Evolutionary conservation across 2,113 vertebrate species (phyloP), one percentile per base, ranked within the genome.

Genomic region (Felis chaus): DNA sequence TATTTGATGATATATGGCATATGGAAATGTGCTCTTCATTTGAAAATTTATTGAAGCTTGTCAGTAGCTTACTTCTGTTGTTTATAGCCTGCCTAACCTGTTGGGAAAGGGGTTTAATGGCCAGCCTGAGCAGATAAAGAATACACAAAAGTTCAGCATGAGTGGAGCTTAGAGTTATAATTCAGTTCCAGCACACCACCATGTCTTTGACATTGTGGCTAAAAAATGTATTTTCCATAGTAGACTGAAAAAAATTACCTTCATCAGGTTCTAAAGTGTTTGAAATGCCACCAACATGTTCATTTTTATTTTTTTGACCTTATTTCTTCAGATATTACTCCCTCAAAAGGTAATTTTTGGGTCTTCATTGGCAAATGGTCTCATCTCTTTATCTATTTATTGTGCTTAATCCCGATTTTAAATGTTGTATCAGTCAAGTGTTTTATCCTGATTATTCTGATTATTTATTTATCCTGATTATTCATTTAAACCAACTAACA

Each of bases 61-160:
- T 91, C 48, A 21, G 89, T 57, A 36, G 36, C 89, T 95, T 76
- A 45, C 36, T 45, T 93, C 95, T n/a, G n/a, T 88, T 97, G 96
- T 96, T 98, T 98, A 98, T 92, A 95, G 97, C 45, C 68, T 96
- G 66, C 50, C 65, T 97, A 98, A 97, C 91, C 97, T 97, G 82
- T 93, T 90, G 88, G 88, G 79, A 98, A 96, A 98, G 79, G 18
- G 68, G 36, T 85, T 98, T 97, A 97, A 95, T 12, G 31, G 84
- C 83, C 79, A 96, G 48, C 7, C 79, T 97, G 94, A 27, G 97
- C 1, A 4, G 63, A 95, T 76, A 94, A 98, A 96, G 80, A 96
- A 95, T 94, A 94, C 13, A 97, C 95, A 98, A 95, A 98, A 98
- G 97, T 97, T 98, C 97, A 97, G 27, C 81, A 71, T 98, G 97